Base-by-base conservation (phyloP, 1,140 invertebrate genomes). In the Atta colombica region DNA sequence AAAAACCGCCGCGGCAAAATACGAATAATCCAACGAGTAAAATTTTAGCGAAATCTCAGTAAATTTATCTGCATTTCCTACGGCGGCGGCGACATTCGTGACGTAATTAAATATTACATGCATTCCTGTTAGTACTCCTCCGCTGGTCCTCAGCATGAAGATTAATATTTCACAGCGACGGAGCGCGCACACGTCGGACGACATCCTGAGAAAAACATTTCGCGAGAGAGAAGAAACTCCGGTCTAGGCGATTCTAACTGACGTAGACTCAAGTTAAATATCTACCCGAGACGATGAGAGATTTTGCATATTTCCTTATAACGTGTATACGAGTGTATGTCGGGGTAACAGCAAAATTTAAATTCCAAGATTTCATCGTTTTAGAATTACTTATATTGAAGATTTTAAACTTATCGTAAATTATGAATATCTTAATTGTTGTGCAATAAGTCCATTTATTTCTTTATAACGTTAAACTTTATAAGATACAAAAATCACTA, bases 51-150 rank as follows among this genome's bases (percentile, higher is more conserved):
- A 84, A 90, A 90, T 90, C 88, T 85, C 78, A 60, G 68, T 68
- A 53, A 81, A 28, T 82, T 66, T 74, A 58, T 55, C 71, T 77
- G 55, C 25, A 28, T 18, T 77, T 21, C 55, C 53, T 55, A 61
- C 39, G 35, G 53, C 63, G 60, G 55, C 60, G 69, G 65, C 45
- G 49, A 87, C 58, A 60, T 75, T 77, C n/a, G 77, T 90, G 89
- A 89, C 86, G 74, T 90, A 90, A 90, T 90, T 89, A 89, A 90
- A 90, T 89, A 90, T 90, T 90, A 69, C 89, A 90, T 68, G 89
- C 87, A 65, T 85, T 75, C 58, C 80, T 69, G 88, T 87, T 90
- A 87, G 85, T 89, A 74, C 88, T 74, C 31, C 81, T 88, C 51
- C 74, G 71, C 25, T 65, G 53, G 28, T 60, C 77, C 71, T 60